Percentiles rank a stretch among this genome's conserved stretches.
phyloP scores from a whole-genome alignment of 2,888 invertebrate species.

The Epinotia nisella region DNA sequence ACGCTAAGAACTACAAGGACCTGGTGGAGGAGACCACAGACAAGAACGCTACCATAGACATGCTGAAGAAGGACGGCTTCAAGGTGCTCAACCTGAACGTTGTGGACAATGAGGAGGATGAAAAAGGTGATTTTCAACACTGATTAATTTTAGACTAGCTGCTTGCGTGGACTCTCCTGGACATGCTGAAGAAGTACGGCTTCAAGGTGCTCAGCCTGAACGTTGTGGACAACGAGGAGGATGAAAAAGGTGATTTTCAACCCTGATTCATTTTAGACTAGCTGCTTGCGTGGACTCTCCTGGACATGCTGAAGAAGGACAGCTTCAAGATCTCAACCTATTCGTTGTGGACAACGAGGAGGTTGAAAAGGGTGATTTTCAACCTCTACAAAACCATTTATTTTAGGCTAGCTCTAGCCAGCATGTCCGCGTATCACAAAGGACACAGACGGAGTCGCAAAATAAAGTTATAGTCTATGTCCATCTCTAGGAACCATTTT shows the following conservation, averaged over 20 bases:
- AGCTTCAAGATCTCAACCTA: conserved; percentile 74
- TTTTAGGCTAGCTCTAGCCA: too few species aligned
- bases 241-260: conserved; percentile 54
- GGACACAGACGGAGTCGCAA: too few species aligned
- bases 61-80: conserved; percentile 69
- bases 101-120: conserved; percentile 69
- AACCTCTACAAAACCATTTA: not conserved
- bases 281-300: too few species aligned
- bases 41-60: conserved; percentile 64
- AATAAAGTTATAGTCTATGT: too few species aligned
- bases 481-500: too few species aligned
- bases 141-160: too few species aligned
- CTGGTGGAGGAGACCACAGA: conserved; percentile 75
- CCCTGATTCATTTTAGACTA: too few species aligned
- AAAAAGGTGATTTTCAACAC: conserved; percentile 49
- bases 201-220: conserved; percentile 75
- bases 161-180: conserved; percentile 44
- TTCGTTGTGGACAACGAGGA: conserved; percentile 70
- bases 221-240: conserved; percentile 68
- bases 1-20: conserved; percentile 75
- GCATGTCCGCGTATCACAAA: too few species aligned
- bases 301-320: conserved; percentile 68
- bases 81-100: conserved; percentile 72
- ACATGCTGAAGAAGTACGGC: conserved; percentile 66
- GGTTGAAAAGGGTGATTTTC: conserved; percentile 56